Base-by-base conservation (phyloP, 1,140 invertebrate genomes). In the Chrysoperla carnea region DNA sequence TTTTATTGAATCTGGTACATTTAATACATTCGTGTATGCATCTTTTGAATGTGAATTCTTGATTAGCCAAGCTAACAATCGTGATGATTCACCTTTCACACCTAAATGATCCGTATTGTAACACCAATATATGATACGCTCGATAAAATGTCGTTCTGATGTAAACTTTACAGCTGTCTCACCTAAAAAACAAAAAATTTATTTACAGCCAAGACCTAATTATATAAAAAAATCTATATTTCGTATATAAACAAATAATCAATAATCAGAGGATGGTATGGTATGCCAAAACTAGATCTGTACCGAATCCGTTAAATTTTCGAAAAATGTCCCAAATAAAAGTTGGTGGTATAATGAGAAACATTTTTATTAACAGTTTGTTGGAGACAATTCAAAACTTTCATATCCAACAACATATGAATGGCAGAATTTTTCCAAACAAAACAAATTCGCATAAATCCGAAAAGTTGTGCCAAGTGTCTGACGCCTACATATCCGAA, bases 71-170 rank as follows among this genome's bases (percentile, higher is more conserved):
- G 84, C 81, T 37, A 91, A 63, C 8, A 90, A 67, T 33, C 88
- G 71, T 50, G 76, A 75, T 11, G 86, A 82, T 69, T 91, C 87
- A 2, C 81, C 84, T 55, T 84, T 79, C 1, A 89, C 84, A 9
- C 85, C 84, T 33, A 82, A 74, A 64, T 85, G 81, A 52, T 83
- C 81, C 27, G 79, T 78, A 23, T 78, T 80, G 44, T 62, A 64
- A 54, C 81, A 84, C 84, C 85, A 91, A 37, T 75, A 69, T n/a
- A 84, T 76, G 36, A 79, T 56, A 53, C 75, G 68, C 12, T 64
- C 61, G 11, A 85, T 58, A 39, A 84, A 69, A 23, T 69, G 67
- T 36, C 58, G 53, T 43, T 68, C 64, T 11, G 54, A 62, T 29
- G 77, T 75, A 35, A 85, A 57, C 38, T 65, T 59, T 29, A 64